phyloP scores from a whole-genome alignment of 2,888 invertebrate species.

The Polydrusus tereticollis region DNA sequence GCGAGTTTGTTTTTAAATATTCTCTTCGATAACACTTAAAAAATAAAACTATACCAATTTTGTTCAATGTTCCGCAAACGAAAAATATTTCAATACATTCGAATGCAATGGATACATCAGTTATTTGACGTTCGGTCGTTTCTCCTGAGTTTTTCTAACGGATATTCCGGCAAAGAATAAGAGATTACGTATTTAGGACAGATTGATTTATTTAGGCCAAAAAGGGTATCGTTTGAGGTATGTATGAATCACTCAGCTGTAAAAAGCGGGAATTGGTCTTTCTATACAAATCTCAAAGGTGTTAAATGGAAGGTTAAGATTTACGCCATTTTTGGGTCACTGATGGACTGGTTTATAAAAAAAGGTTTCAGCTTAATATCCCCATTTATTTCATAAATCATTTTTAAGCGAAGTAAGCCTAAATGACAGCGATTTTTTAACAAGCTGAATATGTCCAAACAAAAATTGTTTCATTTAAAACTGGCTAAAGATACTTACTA shows the following conservation, averaged over 20 bases:
- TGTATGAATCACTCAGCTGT: constrained; percentile 47
- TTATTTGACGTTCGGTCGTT: constrained; percentile 13
- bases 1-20: no score
- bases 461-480: no score
- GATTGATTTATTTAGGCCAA: constrained; percentile 48
- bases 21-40: not conserved
- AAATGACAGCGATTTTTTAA: not conserved
- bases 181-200: constrained; percentile 43
- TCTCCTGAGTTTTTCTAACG: constrained; percentile 26
- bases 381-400: constrained; percentile 5
- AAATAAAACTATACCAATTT: not conserved
- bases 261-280: constrained; percentile 43
- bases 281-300: constrained; percentile 46
- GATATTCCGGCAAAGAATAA: constrained; percentile 36
- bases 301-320: constrained; percentile 49
- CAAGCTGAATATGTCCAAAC: no score
- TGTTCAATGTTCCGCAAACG: constrained; percentile 1
- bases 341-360: constrained; percentile 34
- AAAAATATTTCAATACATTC: constrained; percentile 13
- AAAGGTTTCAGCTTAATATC: constrained; percentile 6
- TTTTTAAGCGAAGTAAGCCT: not conserved
- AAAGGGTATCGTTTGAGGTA: constrained; percentile 41
- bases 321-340: constrained; percentile 34
- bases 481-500: no score
- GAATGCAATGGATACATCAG: constrained; percentile 9